These are phyloP conservation scores for Periophthalmus magnuspinnatus DNA, from an alignment of 2,797 vertebrate genomes.

Conservation along the genomic window DNA sequence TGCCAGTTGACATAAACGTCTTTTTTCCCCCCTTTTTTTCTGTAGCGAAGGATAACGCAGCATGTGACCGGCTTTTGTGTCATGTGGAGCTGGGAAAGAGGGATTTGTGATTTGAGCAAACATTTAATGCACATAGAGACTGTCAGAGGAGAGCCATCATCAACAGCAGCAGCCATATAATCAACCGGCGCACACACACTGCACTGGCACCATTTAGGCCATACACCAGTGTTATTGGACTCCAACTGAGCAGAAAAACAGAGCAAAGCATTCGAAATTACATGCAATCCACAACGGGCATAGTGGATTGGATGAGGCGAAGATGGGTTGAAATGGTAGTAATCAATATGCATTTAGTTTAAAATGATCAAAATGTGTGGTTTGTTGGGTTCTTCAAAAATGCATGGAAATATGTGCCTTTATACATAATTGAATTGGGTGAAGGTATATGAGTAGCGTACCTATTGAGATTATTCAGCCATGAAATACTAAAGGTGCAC, in stretches of 20 bases:
- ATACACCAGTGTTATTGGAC: slow-evolving; percentile 12
- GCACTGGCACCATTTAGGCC: slow-evolving; percentile 28
- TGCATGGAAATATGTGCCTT: background rate
- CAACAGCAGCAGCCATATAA: slow-evolving; percentile 49
- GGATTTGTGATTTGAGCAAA: slow-evolving; percentile 53
- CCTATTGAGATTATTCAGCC: background rate
- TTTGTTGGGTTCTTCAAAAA: slow-evolving; percentile 8
- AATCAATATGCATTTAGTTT: slow-evolving; percentile 6
- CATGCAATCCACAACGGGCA: background rate
- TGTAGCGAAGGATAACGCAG: slow-evolving; percentile 31
- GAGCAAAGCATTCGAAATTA: slow-evolving; percentile 5
- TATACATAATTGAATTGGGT: background rate
- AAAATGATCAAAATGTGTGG: background rate
- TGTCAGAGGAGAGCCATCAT: slow-evolving; percentile 58
- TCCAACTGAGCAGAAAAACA: slow-evolving; percentile 8
- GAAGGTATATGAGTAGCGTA: background rate
- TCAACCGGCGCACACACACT: slow-evolving; percentile 41
- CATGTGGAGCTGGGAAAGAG: slow-evolving; percentile 20
- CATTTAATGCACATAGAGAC: slow-evolving; percentile 44
- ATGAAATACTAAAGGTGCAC: background rate
- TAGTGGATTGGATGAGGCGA: background rate
- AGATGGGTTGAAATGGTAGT: background rate
- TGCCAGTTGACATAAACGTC: slow-evolving; percentile 29
- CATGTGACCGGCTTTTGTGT: slow-evolving; percentile 20
- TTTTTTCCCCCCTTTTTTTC: slow-evolving; percentile 4